These are phyloP conservation scores for Cydia amplana DNA, from an alignment of 1,140 invertebrate genomes.

Conservation along the genomic window DNA sequence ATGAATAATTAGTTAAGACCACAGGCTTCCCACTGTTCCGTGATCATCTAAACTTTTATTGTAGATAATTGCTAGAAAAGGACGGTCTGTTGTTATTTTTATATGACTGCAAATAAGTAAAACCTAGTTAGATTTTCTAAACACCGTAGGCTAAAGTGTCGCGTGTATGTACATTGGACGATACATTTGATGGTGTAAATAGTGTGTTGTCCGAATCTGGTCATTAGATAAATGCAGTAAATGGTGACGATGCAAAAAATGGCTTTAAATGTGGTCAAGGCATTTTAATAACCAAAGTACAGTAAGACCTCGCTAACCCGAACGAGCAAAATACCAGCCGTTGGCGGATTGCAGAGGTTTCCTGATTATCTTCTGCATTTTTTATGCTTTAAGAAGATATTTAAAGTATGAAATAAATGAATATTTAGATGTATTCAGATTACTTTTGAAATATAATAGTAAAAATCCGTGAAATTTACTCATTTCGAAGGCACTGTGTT, in stretches of 20 bases:
- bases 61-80: slow-evolving; percentile 76
- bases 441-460: too few relatives aligned
- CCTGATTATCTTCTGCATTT: too few relatives aligned
- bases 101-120: slow-evolving; percentile 75
- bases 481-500: too few relatives aligned
- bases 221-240: neutral
- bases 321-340: too few relatives aligned
- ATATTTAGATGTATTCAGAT: too few relatives aligned
- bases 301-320: too few relatives aligned
- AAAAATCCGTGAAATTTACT: too few relatives aligned
- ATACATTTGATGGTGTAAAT: slow-evolving; percentile 27
- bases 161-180: slow-evolving; percentile 17
- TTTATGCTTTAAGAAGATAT: too few relatives aligned
- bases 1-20: slow-evolving; percentile 63
- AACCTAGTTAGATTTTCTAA: slow-evolving; percentile 72
- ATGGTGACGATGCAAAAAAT: neutral
- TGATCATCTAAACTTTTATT: slow-evolving; percentile 69
- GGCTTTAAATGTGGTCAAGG: neutral
- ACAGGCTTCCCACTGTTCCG: slow-evolving; percentile 70
- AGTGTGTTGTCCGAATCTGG: slow-evolving; percentile 7
- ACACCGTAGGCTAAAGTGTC: slow-evolving; percentile 63
- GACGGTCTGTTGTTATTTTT: slow-evolving; percentile 78
- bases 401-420: too few relatives aligned
- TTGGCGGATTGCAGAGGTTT: too few relatives aligned
- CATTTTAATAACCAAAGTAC: too few relatives aligned